Conservation (phyloP, 2,797 vertebrate genomes). For the Cossypha heuglini region DNA sequence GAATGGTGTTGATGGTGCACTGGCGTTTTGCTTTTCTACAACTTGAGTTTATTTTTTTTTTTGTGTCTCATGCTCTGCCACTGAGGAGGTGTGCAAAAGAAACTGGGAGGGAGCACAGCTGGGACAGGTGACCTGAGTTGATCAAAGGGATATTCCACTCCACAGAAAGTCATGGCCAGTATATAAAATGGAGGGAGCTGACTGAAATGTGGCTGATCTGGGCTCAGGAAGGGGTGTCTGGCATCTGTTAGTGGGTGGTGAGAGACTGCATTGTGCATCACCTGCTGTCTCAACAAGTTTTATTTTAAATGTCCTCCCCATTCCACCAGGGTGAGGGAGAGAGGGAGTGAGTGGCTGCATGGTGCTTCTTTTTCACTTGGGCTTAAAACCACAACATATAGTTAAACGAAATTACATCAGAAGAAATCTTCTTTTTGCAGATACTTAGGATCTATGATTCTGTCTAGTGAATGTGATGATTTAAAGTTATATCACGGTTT, state of each 20-base stretch:
- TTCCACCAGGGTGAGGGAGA: not conserved
- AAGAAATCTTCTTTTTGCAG: not conserved
- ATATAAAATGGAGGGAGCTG: accelerated
- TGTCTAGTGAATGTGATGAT: not conserved
- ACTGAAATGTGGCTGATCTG: not conserved
- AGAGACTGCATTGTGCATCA: not conserved
- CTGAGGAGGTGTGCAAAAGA: not conserved
- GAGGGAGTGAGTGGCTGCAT: too few relatives aligned
- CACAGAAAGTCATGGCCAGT: not conserved
- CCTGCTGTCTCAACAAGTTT: not conserved
- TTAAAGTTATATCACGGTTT: not conserved
- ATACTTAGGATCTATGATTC: not conserved
- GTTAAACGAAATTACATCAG: not conserved
- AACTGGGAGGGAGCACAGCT: not conserved
- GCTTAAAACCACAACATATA: not conserved
- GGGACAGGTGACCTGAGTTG: not conserved
- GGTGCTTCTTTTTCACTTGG: not conserved
- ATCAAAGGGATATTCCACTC: not conserved
- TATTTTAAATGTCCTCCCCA: not conserved
- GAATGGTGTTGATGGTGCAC: too few relatives aligned
- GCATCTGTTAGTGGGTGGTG: accelerated
- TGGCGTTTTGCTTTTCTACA: not conserved
- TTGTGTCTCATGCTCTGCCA: not conserved
- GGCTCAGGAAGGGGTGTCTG: not conserved
- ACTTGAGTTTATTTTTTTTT: too few relatives aligned